Conservation (phyloP, 2,797 vertebrate species). For the Orientallactaga sibirica region DNA sequence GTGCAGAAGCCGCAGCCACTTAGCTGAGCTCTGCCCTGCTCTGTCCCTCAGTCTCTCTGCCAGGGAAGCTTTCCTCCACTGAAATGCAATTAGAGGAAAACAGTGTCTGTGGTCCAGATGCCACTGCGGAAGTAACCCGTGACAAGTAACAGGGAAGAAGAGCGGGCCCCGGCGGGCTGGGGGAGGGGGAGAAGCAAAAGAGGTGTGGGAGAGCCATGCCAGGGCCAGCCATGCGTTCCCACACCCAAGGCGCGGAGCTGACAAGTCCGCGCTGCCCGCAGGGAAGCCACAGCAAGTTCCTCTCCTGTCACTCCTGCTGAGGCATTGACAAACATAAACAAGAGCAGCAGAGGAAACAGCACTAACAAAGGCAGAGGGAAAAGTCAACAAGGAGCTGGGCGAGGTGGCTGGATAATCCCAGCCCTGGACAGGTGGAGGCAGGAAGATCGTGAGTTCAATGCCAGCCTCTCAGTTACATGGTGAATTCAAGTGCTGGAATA, state of each 20-base stretch:
- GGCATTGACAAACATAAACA: constrained; percentile 80
- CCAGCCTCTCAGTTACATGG: neutral
- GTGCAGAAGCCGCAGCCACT: neutral
- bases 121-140: constrained; percentile 79
- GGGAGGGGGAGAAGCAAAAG: neutral
- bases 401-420: neutral
- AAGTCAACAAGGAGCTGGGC: constrained; percentile 31
- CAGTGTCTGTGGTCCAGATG: constrained; percentile 80
- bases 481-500: neutral
- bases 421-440: neutral
- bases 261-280: constrained; percentile 72
- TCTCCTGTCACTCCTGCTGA: constrained; percentile 81
- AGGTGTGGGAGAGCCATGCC: neutral
- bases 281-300: constrained; percentile 70
- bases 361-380: constrained; percentile 69
- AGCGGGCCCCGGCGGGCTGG: neutral
- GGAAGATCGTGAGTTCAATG: neutral
- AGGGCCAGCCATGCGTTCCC: neutral
- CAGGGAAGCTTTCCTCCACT: neutral
- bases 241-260: constrained; percentile 57
- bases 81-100: constrained; percentile 69
- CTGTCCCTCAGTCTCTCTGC: constrained; percentile 1
- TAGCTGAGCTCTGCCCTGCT: neutral
- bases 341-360: constrained; percentile 24
- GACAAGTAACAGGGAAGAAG: constrained; percentile 60